Base-by-base conservation (phyloP, 2,113 vertebrate genomes). In the Meriones unguiculatus region DNA sequence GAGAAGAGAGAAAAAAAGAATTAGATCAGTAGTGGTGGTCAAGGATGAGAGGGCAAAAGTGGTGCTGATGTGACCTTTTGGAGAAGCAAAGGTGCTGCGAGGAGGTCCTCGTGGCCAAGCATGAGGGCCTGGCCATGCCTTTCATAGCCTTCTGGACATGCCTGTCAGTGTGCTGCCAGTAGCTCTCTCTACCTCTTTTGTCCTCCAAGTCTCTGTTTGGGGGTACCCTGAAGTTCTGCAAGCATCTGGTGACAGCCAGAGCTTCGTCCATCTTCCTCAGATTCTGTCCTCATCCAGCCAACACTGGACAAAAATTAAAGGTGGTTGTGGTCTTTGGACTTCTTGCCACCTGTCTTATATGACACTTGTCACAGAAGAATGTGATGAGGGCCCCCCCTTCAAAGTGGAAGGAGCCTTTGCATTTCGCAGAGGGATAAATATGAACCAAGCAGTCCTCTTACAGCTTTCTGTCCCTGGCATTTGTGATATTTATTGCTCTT, bases 401-500 rank as follows among this genome's bases (percentile, higher is more conserved):
- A 41, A 57, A 87, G 32, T 54, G 35, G 86, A 46, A 57, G 32
- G 77, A 65, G 2, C 9, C 84, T 85, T 92, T 50, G 70, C 28
- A 14, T 94, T 87, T 91, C n/a, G 85, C 65, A 5, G 7, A 7
- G 59, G 75, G 54, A 25, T 28, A 7, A 52, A 38, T 13, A 7
- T 4, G 57, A 57, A 80, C 41, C 52, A 35, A 50, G n/a, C 24
- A 41, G 85, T 89, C 32, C 22, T 94, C 65, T 57, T 76, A 4
- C 32, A 30, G 0, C 57, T 73, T 88, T 88, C 50, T 91, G 64
- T 80, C 76, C 52, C 28, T 88, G 15, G 62, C 41, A 67, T 32
- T 93, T 59, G 54, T n/a, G 46, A 78, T 84, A 54, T 91, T 88
- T 89, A 18, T 65, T 91, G 64, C 25, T 77, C 81, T 82, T 84